A percentile compares a stretch with the other conserved stretches of the same genome.
Conservation (phyloP, 2,113 vertebrate genomes). For the Martes martes region DNA sequence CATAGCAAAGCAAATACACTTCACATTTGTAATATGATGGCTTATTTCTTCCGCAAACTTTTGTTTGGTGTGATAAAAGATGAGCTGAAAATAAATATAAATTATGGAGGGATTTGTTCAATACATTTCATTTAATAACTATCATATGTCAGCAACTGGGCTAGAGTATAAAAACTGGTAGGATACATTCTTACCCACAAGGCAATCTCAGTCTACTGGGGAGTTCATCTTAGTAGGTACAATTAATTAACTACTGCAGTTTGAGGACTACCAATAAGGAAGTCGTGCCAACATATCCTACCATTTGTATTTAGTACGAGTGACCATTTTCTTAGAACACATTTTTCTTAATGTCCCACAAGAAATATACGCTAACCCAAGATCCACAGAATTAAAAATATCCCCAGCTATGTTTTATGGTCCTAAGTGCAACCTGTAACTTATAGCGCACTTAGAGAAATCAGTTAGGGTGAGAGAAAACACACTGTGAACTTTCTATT, state of each 20-base stretch:
- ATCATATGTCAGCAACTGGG: neutral
- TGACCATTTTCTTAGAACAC: neutral
- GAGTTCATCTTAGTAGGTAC: neutral
- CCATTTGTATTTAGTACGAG: neutral
- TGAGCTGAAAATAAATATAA: slow-evolving; percentile 13
- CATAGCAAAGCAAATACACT: neutral
- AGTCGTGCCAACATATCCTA: neutral
- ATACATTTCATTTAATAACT: neutral
- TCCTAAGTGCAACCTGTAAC: neutral
- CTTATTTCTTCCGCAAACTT: neutral
- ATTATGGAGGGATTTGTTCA: neutral
- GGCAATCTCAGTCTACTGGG: neutral
- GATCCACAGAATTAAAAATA: slow-evolving; percentile 15
- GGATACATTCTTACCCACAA: neutral
- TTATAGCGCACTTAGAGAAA: neutral
- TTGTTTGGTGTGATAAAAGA: neutral
- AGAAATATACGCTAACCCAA: neutral
- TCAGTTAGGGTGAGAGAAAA: neutral
- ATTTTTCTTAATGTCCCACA: neutral
- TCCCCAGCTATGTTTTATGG: neutral
- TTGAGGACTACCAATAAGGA: neutral
- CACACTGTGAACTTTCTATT: neutral
- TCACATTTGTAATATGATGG: neutral
- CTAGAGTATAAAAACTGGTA: neutral
- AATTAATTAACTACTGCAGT: neutral